A percentile compares a stretch with the other conserved stretches of the same genome.
phyloP scores from a whole-genome alignment of 2,888 invertebrate species.

The Coremacera marginata region DNA sequence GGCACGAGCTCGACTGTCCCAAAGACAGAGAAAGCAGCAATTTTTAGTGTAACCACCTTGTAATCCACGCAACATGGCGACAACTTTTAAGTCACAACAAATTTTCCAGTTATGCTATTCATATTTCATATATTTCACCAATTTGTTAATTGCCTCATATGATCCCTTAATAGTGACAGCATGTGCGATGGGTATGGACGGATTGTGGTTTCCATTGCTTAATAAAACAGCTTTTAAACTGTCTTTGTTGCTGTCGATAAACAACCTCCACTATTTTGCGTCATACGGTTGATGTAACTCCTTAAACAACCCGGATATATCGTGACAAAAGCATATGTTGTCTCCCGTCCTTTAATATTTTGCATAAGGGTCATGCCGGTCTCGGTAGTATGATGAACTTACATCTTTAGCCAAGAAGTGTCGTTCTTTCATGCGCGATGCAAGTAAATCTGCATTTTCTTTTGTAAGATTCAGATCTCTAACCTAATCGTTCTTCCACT shows the following conservation, averaged over 20 bases:
- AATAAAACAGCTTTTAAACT: neutral
- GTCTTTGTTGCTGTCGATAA: neutral
- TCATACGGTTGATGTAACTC: neutral
- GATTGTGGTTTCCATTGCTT: neutral
- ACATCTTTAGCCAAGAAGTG: neutral
- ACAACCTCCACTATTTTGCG: too few relatives aligned
- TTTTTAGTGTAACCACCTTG: too few relatives aligned
- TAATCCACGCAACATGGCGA: too few relatives aligned
- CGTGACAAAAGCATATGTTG: neutral
- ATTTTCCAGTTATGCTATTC: too few relatives aligned
- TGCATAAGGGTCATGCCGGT: neutral
- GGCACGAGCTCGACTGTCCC: too few relatives aligned
- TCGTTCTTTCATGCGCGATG: neutral
- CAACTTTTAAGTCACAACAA: too few relatives aligned
- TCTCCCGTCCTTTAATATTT: neutral
- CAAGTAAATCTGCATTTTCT: neutral
- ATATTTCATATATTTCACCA: too few relatives aligned
- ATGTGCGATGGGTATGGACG: neutral
- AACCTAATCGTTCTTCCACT: neutral
- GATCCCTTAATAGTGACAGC: neutral
- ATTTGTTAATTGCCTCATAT: too few relatives aligned
- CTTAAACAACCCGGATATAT: neutral
- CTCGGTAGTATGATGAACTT: neutral
- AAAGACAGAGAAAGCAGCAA: too few relatives aligned
- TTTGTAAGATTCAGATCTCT: neutral